Percentiles rank a stretch among this genome's conserved stretches.
phyloP scores from a whole-genome alignment of 2,888 invertebrate species.

The Euphydryas editha region DNA sequence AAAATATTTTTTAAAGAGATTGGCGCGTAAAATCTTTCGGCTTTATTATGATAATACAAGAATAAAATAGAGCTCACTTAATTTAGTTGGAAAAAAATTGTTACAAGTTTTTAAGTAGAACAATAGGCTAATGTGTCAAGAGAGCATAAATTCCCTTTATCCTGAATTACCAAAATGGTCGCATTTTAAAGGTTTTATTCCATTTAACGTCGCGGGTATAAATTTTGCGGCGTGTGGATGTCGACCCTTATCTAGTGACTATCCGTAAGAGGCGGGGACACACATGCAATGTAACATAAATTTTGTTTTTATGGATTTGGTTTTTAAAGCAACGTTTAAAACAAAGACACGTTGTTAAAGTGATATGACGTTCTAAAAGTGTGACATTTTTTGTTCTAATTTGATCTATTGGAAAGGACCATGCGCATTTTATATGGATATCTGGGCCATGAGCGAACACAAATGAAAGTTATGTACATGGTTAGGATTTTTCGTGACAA shows the following conservation, averaged over 20 bases:
- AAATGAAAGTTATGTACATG: too few species aligned
- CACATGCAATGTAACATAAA: conserved; percentile 24
- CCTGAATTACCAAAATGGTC: conserved; percentile 31
- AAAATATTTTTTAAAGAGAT: too few species aligned
- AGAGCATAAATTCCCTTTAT: conserved; percentile 19
- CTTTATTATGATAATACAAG: too few species aligned
- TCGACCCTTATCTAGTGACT: conserved; percentile 60
- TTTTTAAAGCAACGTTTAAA: neutral
- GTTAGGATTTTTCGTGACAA: too few species aligned
- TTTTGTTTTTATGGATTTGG: conserved; percentile 6
- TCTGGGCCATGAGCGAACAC: too few species aligned
- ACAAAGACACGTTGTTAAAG: neutral
- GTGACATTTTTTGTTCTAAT: too few species aligned
- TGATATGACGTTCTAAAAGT: too few species aligned
- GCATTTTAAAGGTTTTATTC: conserved; percentile 41
- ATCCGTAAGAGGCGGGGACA: conserved; percentile 46
- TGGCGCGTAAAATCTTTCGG: too few species aligned
- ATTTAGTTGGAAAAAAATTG: too few species aligned
- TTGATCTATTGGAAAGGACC: too few species aligned
- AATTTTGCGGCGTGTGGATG: conserved; percentile 56
- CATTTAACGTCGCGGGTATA: conserved; percentile 57
- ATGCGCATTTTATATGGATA: too few species aligned
- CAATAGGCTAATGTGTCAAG: conserved; percentile 10
- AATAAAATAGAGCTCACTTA: too few species aligned
- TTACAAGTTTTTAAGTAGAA: neutral